phyloP scores from a whole-genome alignment of 2,113 vertebrate genomes.

The Dermatemys mawii region DNA sequence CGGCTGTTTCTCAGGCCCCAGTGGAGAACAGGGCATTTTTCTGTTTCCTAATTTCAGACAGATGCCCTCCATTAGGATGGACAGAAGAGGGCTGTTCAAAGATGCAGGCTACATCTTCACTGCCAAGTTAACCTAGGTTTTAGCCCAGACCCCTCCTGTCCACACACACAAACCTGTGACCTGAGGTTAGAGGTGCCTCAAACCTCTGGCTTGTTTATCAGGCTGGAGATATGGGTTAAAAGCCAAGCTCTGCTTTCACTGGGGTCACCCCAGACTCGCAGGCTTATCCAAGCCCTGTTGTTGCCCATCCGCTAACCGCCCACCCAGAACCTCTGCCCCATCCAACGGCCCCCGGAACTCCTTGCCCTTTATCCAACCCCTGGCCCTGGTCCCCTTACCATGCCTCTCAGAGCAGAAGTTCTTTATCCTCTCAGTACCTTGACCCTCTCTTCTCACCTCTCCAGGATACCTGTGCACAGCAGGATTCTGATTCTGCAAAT shows the following conservation, averaged over 20 bases:
- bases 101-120: not conserved
- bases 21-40: constrained; percentile 2
- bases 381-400: too few relatives aligned
- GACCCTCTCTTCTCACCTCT: not conserved
- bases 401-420: too few relatives aligned
- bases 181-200: not conserved
- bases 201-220: not conserved
- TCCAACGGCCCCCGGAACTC: too few relatives aligned
- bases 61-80: not conserved
- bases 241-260: not conserved
- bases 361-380: too few relatives aligned
- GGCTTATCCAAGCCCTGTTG: too few relatives aligned
- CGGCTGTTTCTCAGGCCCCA: constrained; percentile 46
- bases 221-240: not conserved
- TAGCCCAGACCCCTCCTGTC: not conserved
- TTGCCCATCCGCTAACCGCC: too few relatives aligned
- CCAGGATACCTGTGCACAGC: not conserved
- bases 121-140: not conserved
- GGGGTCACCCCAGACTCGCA: too few relatives aligned
- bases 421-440: not conserved
- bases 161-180: not conserved
- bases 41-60: not conserved
- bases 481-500: not conserved
- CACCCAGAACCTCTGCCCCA: too few relatives aligned
- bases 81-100: not conserved